Base-by-base conservation (phyloP, 2,888 invertebrate species). In the Meghimatium bilineatum region DNA sequence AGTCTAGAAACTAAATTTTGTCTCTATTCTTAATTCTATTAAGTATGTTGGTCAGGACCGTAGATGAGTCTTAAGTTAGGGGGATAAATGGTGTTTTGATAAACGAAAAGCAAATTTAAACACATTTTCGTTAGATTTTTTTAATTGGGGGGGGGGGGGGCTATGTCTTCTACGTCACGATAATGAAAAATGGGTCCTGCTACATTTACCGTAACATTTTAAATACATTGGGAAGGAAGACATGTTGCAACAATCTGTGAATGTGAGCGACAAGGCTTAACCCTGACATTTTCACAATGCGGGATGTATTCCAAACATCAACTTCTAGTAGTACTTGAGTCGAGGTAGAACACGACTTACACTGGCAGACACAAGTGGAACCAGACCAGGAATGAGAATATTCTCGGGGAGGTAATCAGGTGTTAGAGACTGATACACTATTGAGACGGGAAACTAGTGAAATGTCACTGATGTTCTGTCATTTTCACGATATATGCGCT, bases 391-490 rank as follows among this genome's bases (percentile, higher is more conserved):
- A 29, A 29, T 14, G 3, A 29, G 26, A 56, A 34, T 8, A 34
- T 52, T 29, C 23, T 3, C 10, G 38, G 36, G 66, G 20, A 20
- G 26, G 36, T 20, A 36, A 78, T 36, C 78, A 23, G 44, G 78
- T 78, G 78, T 63, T 66, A 20, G 34, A 78, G 78, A 44, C 8
- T 34, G 78, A 78, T 78, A 78, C 78, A 66, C n/a, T 66, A 63
- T 78, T 78, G 78, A 66, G 78, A 36, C 17, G 10, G 29, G 44
- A 44, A 6, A 44, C 72, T 29, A 44, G 72, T n/a, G 49, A 72
- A 72, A 72, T 72, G 44, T 72, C 72, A 72, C 1, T 49, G n/a
- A 1, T 29, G 20, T 71, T 38, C 26, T 71, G 56, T 56, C 23
- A 56, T 56, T 56, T 56, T 14, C 20, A 14, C 17, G 20, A 20